These are phyloP conservation scores for Heterotilapia buettikoferi DNA, from an alignment of 2,113 vertebrate genomes.

Conservation along the genomic window DNA sequence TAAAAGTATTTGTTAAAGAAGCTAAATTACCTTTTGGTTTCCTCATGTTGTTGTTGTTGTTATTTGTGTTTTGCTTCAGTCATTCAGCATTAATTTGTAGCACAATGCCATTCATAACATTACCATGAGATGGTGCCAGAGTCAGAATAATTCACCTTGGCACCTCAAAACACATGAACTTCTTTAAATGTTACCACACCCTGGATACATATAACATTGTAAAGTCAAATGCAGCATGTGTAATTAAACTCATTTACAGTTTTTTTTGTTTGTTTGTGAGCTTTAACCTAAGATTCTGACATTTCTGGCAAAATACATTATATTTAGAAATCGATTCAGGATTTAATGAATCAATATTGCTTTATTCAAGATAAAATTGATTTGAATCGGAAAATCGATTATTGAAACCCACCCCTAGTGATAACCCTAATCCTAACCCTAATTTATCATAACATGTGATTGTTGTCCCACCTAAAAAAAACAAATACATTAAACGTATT, in stretches of 20 bases:
- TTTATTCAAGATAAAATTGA: neutral
- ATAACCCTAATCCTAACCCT: neutral
- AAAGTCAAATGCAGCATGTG: neutral
- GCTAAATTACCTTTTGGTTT: neutral
- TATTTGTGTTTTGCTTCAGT: neutral
- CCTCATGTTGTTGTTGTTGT: neutral
- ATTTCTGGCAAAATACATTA: neutral
- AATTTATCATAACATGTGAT: neutral
- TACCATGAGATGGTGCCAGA: neutral
- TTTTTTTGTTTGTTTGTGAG: fast-evolving
- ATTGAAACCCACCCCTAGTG: neutral
- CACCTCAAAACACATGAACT: fast-evolving
- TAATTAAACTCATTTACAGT: neutral
- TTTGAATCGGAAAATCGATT: neutral
- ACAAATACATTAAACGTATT: neutral
- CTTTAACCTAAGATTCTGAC: neutral
- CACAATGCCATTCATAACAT: neutral
- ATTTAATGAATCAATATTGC: neutral
- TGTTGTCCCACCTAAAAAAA: neutral
- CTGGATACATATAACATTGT: neutral
- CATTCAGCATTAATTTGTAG: neutral
- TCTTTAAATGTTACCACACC: neutral
- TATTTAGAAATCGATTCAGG: neutral
- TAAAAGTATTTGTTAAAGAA: neutral
- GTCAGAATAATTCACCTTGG: neutral